Base-by-base conservation (phyloP, 2,113 vertebrate genomes). In the Arvicanthis niloticus region DNA sequence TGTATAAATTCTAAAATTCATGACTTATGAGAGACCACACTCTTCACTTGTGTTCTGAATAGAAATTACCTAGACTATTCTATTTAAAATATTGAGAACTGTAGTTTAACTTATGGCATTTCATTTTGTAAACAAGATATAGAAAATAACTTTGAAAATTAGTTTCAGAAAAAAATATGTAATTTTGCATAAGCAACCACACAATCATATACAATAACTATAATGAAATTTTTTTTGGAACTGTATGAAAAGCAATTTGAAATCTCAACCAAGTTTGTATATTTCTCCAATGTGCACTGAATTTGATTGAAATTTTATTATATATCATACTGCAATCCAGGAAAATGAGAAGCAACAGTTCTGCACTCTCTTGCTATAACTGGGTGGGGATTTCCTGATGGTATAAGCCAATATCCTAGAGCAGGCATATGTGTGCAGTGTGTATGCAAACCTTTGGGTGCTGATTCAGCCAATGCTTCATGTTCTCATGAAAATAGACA, bases 191-290 rank as follows among this genome's bases (percentile, higher is more conserved):
- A 67, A 93, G 82, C 7, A 81, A 70, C 67, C 6, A 24, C 60
- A 94, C 60, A 78, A 78, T 67, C 48, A 8, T 40, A 68, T 70
- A 26, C 13, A 8, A 6, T 82, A 92, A 73, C 6, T 77, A n/a
- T 29, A 90, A 40, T 84, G 42, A 92, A 92, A 75, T 95, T n/a
- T 53, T 82, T 85, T 60, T 56, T 78, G 15, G 17, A 84, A 19
- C 6, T 88, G 73, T 34, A 70, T 80, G 21, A 1, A 3, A 91
- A 96, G 40, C 22, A 75, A 75, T 91, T 68, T 78, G 80, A 12
- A 62, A 29, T 22, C 48, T 80, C 62, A 84, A 45, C 13, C 10
- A 91, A 78, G 19, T 9, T 81, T 65, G 11, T 56, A 3, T 77
- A 72, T 91, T 85, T 67, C 70, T 85, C 53, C 21, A 60, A 67